phyloP scores from a whole-genome alignment of 37 sponge, comb jelly and placozoan species.

The Cliona cf. orientalis region DNA sequence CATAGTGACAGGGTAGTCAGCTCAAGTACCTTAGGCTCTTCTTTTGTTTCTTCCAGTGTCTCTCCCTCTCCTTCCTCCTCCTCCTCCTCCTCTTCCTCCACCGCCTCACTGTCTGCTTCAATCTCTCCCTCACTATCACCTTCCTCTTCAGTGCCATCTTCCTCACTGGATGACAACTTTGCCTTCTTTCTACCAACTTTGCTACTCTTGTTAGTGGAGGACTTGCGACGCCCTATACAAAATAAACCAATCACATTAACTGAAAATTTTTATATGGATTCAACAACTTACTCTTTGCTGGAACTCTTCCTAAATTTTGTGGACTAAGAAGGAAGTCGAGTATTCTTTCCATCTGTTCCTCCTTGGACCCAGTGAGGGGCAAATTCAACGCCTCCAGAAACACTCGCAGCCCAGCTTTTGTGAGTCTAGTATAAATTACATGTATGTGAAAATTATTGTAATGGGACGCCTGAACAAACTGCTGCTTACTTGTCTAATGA shows the following conservation, averaged over 20 bases:
- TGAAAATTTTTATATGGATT: neutral
- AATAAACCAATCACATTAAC: neutral
- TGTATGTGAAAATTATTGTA: neutral
- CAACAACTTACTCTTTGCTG: neutral
- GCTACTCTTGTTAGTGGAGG: too few relatives aligned
- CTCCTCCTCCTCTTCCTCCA: neutral
- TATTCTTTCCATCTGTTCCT: constrained; percentile 43
- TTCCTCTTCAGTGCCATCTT: constrained; percentile 6
- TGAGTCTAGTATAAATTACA: neutral
- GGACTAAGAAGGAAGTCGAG: constrained; percentile 54
- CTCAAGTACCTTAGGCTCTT: neutral
- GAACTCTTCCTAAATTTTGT: constrained; percentile 7
- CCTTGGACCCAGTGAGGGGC: constrained; percentile 17
- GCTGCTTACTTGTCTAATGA: constrained; percentile 22
- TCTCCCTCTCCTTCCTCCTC: neutral
- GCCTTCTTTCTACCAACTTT: constrained; percentile 1
- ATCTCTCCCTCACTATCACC: neutral
- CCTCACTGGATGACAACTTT: neutral
- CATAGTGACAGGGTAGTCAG: too few relatives aligned
- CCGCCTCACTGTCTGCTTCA: neutral
- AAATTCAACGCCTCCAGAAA: constrained; percentile 16
- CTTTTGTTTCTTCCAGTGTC: neutral
- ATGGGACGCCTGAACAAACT: neutral
- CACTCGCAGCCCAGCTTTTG: neutral
- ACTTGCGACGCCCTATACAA: neutral